Percentiles rank a stretch among this genome's conserved stretches.
Evolutionary conservation across 30 jellyfish, hydroid and myxozoan genomes (phyloP).

Genomic region (Catostylus mosaicus): DNA sequence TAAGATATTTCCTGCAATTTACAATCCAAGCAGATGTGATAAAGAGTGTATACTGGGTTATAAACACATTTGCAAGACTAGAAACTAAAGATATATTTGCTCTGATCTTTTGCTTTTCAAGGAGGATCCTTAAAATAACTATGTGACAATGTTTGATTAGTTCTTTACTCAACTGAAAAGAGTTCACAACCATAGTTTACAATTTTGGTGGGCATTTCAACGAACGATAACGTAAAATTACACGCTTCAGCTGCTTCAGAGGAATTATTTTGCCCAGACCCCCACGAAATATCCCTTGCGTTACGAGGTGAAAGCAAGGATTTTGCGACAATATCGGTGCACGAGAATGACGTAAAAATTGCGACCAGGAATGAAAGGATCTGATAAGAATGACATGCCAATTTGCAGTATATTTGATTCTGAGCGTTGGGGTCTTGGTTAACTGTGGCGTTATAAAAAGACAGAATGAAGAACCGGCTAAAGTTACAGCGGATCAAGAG

Average conservation of each 20-base stretch:
- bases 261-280: slow-evolving; percentile 37
- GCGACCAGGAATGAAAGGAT: slow-evolving; percentile 49
- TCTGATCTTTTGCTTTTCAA: too few species aligned
- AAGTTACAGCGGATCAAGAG: slow-evolving; percentile 40
- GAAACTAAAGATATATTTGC: too few species aligned
- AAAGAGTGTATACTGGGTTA: too few species aligned
- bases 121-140: not conserved
- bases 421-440: slow-evolving; percentile 5
- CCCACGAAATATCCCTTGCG: not conserved
- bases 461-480: slow-evolving; percentile 29
- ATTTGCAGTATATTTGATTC: slow-evolving; percentile 14
- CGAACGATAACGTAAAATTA: slow-evolving; percentile 40
- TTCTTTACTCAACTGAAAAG: slow-evolving; percentile 25
- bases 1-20: too few species aligned
- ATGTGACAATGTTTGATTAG: not conserved
- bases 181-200: slow-evolving; percentile 13
- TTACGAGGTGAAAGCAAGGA: not conserved
- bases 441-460: slow-evolving; percentile 51
- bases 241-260: slow-evolving; percentile 59
- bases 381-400: slow-evolving; percentile 35
- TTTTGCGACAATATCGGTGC: not conserved
- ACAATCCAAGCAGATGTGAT: too few species aligned
- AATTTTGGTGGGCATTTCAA: not conserved
- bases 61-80: too few species aligned
- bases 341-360: slow-evolving; percentile 14